phyloP scores from a whole-genome alignment of 2,113 vertebrate genomes.

The Trogon surrucura region DNA sequence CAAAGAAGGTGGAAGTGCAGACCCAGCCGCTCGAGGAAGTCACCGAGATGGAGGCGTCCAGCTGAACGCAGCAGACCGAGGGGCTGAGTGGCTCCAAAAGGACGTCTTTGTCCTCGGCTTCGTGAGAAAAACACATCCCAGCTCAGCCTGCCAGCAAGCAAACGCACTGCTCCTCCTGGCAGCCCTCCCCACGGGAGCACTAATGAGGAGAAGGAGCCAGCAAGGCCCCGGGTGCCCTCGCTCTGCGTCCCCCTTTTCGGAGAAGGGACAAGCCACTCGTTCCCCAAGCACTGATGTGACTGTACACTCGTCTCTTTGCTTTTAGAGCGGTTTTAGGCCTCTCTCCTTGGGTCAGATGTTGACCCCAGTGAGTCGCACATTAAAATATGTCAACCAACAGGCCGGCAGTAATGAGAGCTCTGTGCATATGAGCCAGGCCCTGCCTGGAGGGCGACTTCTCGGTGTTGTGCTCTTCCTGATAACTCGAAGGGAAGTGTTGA shows the following conservation, averaged over 20 bases:
- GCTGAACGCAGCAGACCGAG: constrained; percentile 13
- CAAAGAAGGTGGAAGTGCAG: constrained; percentile 83
- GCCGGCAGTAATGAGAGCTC: not conserved
- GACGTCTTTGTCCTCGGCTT: not conserved
- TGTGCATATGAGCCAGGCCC: not conserved
- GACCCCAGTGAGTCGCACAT: not conserved
- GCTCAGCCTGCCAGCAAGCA: not conserved
- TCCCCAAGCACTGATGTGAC: not conserved
- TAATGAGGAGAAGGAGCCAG: not conserved
- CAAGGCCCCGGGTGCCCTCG: not conserved
- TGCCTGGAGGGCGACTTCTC: not conserved
- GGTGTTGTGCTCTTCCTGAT: not conserved
- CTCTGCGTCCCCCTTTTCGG: fast-evolving
- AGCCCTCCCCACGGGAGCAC: not conserved
- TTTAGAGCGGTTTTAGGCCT: not conserved
- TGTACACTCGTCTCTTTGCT: fast-evolving
- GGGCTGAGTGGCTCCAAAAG: not conserved
- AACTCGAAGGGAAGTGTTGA: fast-evolving
- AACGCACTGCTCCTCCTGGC: not conserved
- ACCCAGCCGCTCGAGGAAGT: constrained; percentile 79
- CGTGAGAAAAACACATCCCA: fast-evolving
- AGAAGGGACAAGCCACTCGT: not conserved
- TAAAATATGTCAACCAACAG: not conserved
- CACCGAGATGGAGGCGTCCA: constrained; percentile 70
- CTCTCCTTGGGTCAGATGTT: not conserved